Percentiles rank a stretch among this genome's conserved stretches.
phyloP scores from a whole-genome alignment of 2,797 vertebrate genomes.

The Huso huso region DNA sequence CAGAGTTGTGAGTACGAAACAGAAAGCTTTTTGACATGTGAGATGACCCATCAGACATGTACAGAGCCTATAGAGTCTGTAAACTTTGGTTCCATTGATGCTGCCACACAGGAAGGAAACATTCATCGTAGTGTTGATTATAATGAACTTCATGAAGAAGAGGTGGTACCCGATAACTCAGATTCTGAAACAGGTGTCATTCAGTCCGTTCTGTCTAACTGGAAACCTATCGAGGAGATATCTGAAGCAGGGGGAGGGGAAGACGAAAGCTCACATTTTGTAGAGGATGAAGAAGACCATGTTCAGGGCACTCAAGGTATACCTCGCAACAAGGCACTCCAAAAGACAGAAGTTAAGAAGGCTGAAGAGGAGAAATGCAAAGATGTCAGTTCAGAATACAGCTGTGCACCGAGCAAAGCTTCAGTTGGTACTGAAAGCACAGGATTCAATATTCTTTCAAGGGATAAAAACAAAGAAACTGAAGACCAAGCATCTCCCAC shows the following conservation, averaged over 20 bases:
- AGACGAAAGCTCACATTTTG: constrained; percentile 47
- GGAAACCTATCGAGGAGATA: constrained; percentile 64
- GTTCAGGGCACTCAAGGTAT: constrained; percentile 20
- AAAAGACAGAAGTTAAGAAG: constrained; percentile 27
- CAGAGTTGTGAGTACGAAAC: constrained; percentile 52
- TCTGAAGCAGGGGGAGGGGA: constrained; percentile 62
- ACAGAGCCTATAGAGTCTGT: constrained; percentile 35
- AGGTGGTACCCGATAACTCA: constrained; percentile 33
- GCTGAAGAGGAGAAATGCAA: constrained; percentile 27
- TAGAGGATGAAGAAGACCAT: constrained; percentile 59
- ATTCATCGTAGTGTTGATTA: constrained; percentile 40
- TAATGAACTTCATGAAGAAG: constrained; percentile 22
- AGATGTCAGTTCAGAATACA: constrained; percentile 43
- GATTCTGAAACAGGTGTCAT: constrained; percentile 32
- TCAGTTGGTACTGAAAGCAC: constrained; percentile 39
- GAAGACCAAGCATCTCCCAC: constrained; percentile 24
- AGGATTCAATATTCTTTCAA: constrained; percentile 61
- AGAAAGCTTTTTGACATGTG: constrained; percentile 57
- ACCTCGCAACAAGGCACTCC: no score
- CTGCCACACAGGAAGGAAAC: constrained; percentile 51
- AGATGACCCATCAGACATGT: constrained; percentile 38
- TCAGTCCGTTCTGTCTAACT: constrained; percentile 53
- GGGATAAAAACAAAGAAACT: constrained; percentile 33
- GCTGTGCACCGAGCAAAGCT: constrained; percentile 35
- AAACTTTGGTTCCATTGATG: constrained; percentile 39